Evolutionary conservation across 1,140 invertebrate species (phyloP).

Genomic region (Aphelinus atriplicis): DNA sequence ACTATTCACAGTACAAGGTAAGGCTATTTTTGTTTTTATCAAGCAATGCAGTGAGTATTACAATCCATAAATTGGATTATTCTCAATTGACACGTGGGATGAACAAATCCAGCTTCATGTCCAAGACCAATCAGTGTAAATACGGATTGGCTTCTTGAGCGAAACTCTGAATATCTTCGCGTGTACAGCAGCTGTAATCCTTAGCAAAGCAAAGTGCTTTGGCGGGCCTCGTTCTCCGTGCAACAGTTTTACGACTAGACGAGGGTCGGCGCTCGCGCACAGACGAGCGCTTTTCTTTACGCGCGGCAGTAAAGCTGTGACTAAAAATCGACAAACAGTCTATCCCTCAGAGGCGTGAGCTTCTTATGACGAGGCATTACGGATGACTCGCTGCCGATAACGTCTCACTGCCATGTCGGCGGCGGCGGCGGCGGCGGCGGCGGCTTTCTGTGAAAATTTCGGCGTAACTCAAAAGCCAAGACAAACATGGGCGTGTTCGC

Average conservation of each 20-base stretch:
- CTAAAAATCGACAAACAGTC: conserved; percentile 62
- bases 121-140: too few relatives aligned
- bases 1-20: too few relatives aligned
- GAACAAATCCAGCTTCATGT: too few relatives aligned
- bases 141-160: too few relatives aligned
- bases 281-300: conserved; percentile 48
- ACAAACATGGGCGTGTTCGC: conserved; percentile 63
- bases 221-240: background rate
- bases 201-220: too few relatives aligned
- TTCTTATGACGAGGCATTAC: conserved; percentile 46
- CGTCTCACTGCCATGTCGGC: too few relatives aligned
- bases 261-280: conserved; percentile 34
- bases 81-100: too few relatives aligned
- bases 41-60: too few relatives aligned
- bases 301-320: conserved; percentile 49
- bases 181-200: too few relatives aligned
- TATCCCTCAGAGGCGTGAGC: conserved; percentile 48
- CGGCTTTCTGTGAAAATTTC: conserved; percentile 61
- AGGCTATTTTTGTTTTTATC: too few relatives aligned
- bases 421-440: conserved; percentile 49
- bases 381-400: conserved; percentile 38
- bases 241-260: conserved; percentile 53
- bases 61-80: too few relatives aligned
- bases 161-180: too few relatives aligned
- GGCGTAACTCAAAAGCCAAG: conserved; percentile 63